A percentile compares a stretch with the other conserved stretches of the same genome.
Evolutionary conservation across 2,797 vertebrate species (phyloP).

Genomic region (Todus mexicanus): DNA sequence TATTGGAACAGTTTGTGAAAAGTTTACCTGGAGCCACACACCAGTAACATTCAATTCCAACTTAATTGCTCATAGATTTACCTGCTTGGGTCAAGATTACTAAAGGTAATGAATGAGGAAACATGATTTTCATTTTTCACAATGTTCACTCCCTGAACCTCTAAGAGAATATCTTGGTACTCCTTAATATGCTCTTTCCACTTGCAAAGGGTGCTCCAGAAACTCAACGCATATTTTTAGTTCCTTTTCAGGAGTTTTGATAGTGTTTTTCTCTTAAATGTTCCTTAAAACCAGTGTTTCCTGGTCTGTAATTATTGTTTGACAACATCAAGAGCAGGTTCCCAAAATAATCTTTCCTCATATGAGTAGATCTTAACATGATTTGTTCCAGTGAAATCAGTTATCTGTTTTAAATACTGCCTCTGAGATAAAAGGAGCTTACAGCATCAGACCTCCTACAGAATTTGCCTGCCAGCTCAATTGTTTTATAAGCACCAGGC

Average conservation of each 20-base stretch:
- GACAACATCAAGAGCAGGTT: neutral
- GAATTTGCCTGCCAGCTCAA: neutral
- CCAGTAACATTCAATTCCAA: neutral
- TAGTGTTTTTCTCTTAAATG: neutral
- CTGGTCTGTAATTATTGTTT: constrained; percentile 20
- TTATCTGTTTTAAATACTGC: neutral
- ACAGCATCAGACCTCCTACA: neutral
- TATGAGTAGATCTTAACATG: neutral
- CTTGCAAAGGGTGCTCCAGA: neutral
- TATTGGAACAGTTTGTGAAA: neutral
- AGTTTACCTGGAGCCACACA: neutral
- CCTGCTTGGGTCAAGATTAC: neutral
- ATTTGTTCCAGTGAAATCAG: neutral
- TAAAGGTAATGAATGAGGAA: neutral
- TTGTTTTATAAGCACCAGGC: neutral
- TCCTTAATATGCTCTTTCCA: neutral
- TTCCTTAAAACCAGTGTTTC: neutral
- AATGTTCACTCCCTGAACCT: neutral
- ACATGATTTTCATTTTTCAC: neutral
- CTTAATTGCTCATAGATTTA: neutral
- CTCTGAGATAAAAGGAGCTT: neutral
- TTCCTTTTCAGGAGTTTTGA: neutral
- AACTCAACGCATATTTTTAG: neutral
- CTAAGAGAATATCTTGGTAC: neutral
- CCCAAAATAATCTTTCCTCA: neutral